Evolutionary conservation across 2,113 vertebrate species (phyloP), one percentile per base, ranked within the genome.

Genomic region (Probosciger aterrimus): DNA sequence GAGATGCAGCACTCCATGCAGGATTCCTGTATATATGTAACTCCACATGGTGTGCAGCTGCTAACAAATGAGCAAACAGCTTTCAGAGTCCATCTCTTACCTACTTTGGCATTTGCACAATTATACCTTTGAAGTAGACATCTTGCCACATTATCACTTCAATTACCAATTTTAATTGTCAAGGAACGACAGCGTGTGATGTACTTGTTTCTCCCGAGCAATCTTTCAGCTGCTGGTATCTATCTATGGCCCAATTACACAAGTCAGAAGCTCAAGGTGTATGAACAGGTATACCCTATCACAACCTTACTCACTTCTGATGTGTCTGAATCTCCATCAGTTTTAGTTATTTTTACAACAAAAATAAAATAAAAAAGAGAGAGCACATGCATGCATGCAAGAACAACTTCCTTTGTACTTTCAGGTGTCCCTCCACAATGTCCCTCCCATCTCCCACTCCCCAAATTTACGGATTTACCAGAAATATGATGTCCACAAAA

Each of bases 381-480:
- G 3, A 57, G 11, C 25, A 31, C 1, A 0, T 60, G 3, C 15
- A 44, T 0, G 0, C 9, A 14, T 33, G 8, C 35, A 82, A 49
- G n/a, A 82, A 82, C 12, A 70, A 41, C 11, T 49, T 79, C 16
- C 46, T 87, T 47, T 17, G 35, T 84, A 30, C 10, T 41, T 86
- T 50, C 10, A 76, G 19, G 25, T 47, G 27, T 0, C 3, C 7
- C 7, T 27, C 44, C 30, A 1, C 0, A 4, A 49, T 10, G 14
- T 18, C 7, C 14, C 14, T 67, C 53, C 52, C 35, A 35, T 37
- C 44, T 79, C 68, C 37, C 43, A 64, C 18, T 8, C 41, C 30
- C 6, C 14, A 44, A 44, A 80, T 55, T 6, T 17, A 93, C 35
- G 73, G 43, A 77, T 86, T 70, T 79, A 64, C 7, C 53, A 52